Percentiles rank a stretch among this genome's conserved stretches.
These are phyloP conservation scores for Lasioglossum albipes DNA, from an alignment of 1,140 invertebrate genomes.

Conservation along the genomic window DNA sequence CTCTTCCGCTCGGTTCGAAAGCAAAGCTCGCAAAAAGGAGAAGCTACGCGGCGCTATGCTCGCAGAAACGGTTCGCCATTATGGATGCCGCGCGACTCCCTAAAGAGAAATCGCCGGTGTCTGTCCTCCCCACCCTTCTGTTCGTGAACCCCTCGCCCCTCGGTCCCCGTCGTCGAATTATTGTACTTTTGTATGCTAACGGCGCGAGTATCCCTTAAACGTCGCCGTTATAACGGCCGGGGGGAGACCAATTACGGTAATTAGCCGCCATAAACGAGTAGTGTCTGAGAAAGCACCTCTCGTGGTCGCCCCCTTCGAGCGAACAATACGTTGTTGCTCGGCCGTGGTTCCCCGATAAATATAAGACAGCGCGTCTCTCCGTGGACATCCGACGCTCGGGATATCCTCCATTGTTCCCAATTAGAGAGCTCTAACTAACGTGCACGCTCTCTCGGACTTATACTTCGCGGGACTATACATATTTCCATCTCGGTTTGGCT, in stretches of 20 bases:
- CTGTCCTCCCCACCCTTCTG: neutral
- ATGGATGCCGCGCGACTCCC: constrained; percentile 47
- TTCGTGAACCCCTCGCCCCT: neutral
- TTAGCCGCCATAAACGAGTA: constrained; percentile 62
- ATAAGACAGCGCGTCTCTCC: constrained; percentile 27
- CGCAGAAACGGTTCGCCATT: constrained; percentile 19
- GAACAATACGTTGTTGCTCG: constrained; percentile 32
- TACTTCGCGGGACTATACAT: neutral
- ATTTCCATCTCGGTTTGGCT: constrained; percentile 7
- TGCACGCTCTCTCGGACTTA: too few relatives aligned
- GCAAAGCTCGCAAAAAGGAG: constrained; percentile 34
- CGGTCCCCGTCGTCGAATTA: constrained; percentile 28
- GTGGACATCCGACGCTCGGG: constrained; percentile 1
- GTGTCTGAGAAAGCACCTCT: constrained; percentile 43
- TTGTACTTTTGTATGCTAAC: constrained; percentile 54
- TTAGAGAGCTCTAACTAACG: constrained; percentile 7
- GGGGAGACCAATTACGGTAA: constrained; percentile 63
- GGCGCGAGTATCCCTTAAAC: constrained; percentile 49
- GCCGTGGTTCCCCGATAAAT: constrained; percentile 31
- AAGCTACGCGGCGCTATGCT: constrained; percentile 12
- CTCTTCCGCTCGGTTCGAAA: neutral
- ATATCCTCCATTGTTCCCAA: constrained; percentile 27
- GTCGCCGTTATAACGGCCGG: constrained; percentile 46
- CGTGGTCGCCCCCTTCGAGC: neutral
- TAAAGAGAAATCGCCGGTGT: constrained; percentile 43